These are phyloP conservation scores for Drosophila antonietae DNA, from an alignment of 2,888 invertebrate species.

Conservation along the genomic window DNA sequence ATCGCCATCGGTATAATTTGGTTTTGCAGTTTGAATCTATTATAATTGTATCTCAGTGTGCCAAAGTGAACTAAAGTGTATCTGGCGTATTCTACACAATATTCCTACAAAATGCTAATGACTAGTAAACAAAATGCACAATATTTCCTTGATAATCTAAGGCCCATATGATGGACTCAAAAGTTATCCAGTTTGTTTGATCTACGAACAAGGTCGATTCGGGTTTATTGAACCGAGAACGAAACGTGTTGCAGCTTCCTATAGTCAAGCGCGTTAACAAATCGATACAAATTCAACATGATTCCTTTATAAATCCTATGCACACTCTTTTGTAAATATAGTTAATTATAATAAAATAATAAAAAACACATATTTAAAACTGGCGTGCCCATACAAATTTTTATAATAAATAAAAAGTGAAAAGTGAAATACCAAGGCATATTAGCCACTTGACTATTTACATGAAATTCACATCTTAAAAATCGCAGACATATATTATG, in stretches of 20 bases:
- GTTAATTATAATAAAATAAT: not conserved
- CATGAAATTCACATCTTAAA: conserved; percentile 44
- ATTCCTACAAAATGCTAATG: not conserved
- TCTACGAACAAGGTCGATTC: conserved; percentile 64
- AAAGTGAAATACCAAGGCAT: not conserved
- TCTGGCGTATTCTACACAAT: not conserved
- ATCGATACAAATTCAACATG: conserved; percentile 19
- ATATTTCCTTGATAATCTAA: not conserved
- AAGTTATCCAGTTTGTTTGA: conserved; percentile 52
- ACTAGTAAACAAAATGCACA: conserved; percentile 1
- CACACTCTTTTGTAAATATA: not conserved
- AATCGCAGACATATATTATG: conserved; percentile 23
- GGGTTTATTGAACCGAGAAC: conserved; percentile 47
- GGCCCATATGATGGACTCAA: conserved; percentile 21
- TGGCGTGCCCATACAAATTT: too few species aligned
- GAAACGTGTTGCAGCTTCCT: conserved; percentile 37
- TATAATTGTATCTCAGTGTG: conserved; percentile 15
- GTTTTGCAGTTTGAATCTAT: conserved; percentile 28
- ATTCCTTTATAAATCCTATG: not conserved
- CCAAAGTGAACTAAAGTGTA: conserved; percentile 36
- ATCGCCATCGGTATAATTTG: conserved; percentile 42
- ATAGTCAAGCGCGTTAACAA: conserved; percentile 10
- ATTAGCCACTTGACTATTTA: conserved; percentile 39
- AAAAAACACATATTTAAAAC: too few species aligned
- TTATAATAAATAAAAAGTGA: not conserved